These are phyloP conservation scores for Synanthedon myopaeformis DNA, from an alignment of 2,888 invertebrate species.

Conservation along the genomic window DNA sequence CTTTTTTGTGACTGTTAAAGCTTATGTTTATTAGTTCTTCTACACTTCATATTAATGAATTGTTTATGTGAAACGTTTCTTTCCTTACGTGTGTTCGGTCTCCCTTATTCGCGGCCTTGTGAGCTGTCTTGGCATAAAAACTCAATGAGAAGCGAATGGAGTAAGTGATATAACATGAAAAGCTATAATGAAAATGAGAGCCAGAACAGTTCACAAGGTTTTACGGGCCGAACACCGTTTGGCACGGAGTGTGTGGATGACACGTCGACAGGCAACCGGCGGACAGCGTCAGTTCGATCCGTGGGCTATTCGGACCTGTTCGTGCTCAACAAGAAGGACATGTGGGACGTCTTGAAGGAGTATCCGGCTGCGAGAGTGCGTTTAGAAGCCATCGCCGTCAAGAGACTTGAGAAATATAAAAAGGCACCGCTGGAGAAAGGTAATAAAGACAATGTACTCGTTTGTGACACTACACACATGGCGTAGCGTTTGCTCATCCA, in stretches of 20 bases:
- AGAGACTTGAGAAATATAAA: constrained; percentile 97
- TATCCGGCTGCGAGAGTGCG: constrained; percentile 94
- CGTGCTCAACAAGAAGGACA: constrained; percentile 98
- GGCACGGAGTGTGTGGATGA: constrained; percentile 71
- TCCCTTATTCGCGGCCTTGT: constrained; percentile 22
- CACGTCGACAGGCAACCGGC: constrained; percentile 88
- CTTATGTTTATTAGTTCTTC: constrained; percentile 14
- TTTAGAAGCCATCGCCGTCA: constrained; percentile 96
- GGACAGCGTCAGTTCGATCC: constrained; percentile 97
- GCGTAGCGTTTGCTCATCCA: no score
- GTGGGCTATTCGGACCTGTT: constrained; percentile 99
- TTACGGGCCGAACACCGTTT: constrained; percentile 46
- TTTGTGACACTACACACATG: no score
- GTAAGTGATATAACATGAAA: background rate
- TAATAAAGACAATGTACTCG: constrained; percentile 31
- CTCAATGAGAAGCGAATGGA: background rate
- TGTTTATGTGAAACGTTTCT: constrained; percentile 3
- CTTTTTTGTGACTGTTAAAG: constrained; percentile 17
- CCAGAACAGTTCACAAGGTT: constrained; percentile 31
- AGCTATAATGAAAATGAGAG: constrained; percentile 1
- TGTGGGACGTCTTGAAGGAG: constrained; percentile 99
- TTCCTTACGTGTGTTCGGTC: constrained; percentile 35
- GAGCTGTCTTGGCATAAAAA: constrained; percentile 25
- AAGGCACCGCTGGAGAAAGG: constrained; percentile 94
- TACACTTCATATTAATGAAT: constrained; percentile 11